Percentiles rank a stretch among this genome's conserved stretches.
phyloP scores from a whole-genome alignment of 2,888 invertebrate species.

The Teleogryllus oceanicus region DNA sequence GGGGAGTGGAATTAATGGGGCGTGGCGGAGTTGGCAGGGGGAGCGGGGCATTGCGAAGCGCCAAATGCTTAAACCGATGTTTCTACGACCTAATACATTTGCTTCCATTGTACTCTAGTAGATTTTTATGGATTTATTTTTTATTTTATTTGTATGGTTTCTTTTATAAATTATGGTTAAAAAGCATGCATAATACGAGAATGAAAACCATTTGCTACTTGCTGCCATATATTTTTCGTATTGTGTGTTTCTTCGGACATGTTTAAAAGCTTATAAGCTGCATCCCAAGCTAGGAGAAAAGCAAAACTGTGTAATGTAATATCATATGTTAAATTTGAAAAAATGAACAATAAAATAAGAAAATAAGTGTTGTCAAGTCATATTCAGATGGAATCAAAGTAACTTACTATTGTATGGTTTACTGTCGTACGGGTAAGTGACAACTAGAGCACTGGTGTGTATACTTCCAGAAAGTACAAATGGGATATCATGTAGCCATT shows the following conservation, averaged over 20 bases:
- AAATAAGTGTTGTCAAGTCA: no score
- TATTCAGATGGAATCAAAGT: not conserved
- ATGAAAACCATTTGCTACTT: slow-evolving; percentile 28
- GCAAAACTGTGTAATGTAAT: not conserved
- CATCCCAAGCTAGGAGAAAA: slow-evolving; percentile 32
- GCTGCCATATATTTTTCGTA: slow-evolving; percentile 27
- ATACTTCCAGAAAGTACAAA: slow-evolving; percentile 63
- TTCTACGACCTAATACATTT: no score
- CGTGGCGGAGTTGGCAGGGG: no score
- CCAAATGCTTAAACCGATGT: no score
- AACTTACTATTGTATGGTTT: slow-evolving; percentile 46
- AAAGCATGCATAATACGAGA: not conserved
- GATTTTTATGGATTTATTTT: no score
- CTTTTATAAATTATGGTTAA: not conserved
- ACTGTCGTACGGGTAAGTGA: slow-evolving; percentile 67
- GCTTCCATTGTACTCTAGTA: no score
- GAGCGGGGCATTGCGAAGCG: no score
- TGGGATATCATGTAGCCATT: slow-evolving; percentile 56
- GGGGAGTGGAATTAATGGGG: no score
- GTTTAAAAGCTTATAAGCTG: slow-evolving; percentile 28
- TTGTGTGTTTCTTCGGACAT: slow-evolving; percentile 18
- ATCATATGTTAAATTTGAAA: not conserved
- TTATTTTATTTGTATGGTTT: no score
- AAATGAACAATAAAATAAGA: no score
- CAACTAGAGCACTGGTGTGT: slow-evolving; percentile 65